phyloP scores from a whole-genome alignment of 2,888 invertebrate genomes.

The Drosophila setosimentum region DNA sequence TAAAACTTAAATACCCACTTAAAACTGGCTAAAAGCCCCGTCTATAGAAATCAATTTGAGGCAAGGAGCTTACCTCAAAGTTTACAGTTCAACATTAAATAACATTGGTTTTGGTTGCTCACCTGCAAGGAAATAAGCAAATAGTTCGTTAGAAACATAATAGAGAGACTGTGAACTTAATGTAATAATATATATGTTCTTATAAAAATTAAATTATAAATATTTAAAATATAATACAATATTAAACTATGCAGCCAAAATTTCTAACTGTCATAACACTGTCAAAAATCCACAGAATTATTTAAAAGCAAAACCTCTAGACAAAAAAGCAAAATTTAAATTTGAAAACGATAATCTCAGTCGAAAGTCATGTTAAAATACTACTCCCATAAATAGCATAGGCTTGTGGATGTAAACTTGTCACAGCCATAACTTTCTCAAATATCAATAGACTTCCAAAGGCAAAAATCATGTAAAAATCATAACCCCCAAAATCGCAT shows the following conservation, averaged over 20 bases:
- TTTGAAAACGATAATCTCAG: no score
- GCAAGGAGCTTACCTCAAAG: conserved; percentile 15
- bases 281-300: no score
- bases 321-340: no score
- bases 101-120: conserved; percentile 3
- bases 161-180: neutral
- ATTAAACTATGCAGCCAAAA: neutral
- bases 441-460: no score
- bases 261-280: no score
- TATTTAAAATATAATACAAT: neutral
- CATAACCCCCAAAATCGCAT: no score
- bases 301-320: no score
- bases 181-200: neutral
- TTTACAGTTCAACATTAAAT: neutral
- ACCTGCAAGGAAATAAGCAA: conserved; percentile 38
- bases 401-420: no score
- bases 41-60: neutral
- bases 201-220: neutral
- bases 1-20: conserved; percentile 29
- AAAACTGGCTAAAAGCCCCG: neutral
- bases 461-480: no score
- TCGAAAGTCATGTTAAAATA: no score
- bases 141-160: neutral
- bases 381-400: no score
- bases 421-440: no score